Evolutionary conservation across 1,140 invertebrate species (phyloP), one percentile per base, ranked within the genome.

Genomic region (Drosophila chauvacae): DNA sequence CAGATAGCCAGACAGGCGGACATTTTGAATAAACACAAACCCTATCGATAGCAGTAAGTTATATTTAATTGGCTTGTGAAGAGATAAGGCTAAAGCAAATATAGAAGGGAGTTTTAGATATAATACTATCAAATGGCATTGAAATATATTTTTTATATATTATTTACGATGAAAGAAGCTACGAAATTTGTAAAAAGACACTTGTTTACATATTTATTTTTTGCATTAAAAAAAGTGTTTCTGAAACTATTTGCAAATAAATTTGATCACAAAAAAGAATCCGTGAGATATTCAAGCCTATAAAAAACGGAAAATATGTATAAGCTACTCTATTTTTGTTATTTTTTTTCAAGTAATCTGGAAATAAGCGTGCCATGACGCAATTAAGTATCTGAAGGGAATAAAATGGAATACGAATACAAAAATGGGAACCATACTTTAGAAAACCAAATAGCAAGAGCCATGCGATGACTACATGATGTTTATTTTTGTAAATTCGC

Each of bases 391-490:
- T 47, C 13, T 35, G 7, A 63, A 41, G 26, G 62, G 56, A 64
- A 61, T 61, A 26, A 26, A 41, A 57, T 37, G 18, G 16, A 61
- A 35, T 57, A 44, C 33, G 41, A 33, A 61, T 61, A 61, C 28
- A 47, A 58, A 45, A 45, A 57, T 45, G 65, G 60, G 13, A 53
- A 37, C 37, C 42, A 45, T 37, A 35, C 62, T 26, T 20, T 61
- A 64, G 62, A 64, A 41, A 57, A 58, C 13, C 56, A 53, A 53
- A 35, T 55, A 55, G 44, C 64, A 16, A 39, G 51, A 41, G 50
- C 48, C 72, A 76, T 76, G 72, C 51, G 74, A 77, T 77, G 74
- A 77, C 74, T 77, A 77, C 72, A 77, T 77, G 62, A 18, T 77
- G 42, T 77, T 77, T 76, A 55, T 77, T 65, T 75, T 75, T 65